Evolutionary conservation across 1,140 invertebrate genomes (phyloP).

Genomic region (Drosophila nannoptera): DNA sequence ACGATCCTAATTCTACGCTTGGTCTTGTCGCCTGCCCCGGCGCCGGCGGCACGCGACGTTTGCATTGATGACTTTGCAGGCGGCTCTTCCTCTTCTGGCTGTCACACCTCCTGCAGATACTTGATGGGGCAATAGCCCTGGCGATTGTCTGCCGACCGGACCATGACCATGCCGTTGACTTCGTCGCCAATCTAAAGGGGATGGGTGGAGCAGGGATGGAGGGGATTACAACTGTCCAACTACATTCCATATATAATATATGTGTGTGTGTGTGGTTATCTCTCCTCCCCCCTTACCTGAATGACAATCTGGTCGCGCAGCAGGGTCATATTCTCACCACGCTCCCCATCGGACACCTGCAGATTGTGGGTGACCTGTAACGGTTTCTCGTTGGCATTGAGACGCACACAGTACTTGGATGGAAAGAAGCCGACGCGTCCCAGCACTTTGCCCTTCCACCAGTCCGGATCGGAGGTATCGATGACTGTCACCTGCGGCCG

Average conservation of each 20-base stretch:
- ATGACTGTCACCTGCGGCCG: constrained; percentile 88
- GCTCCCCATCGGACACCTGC: constrained; percentile 83
- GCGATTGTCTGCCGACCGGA: constrained; percentile 92
- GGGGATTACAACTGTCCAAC: too few species aligned
- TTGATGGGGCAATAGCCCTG: constrained; percentile 90
- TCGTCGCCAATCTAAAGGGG: constrained; percentile 87
- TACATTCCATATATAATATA: too few species aligned
- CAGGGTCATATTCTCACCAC: constrained; percentile 82
- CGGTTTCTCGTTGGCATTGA: constrained; percentile 92
- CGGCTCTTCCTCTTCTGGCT: constrained; percentile 80
- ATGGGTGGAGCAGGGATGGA: too few species aligned
- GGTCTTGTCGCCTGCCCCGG: constrained; percentile 70
- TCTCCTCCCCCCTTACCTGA: constrained; percentile 79
- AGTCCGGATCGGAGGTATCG: constrained; percentile 95
- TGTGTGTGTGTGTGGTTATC: not conserved
- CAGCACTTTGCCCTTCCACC: constrained; percentile 98
- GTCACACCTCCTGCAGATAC: constrained; percentile 92
- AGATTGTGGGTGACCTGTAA: constrained; percentile 89
- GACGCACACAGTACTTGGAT: constrained; percentile 94
- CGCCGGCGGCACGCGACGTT: constrained; percentile 53
- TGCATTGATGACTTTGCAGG: constrained; percentile 68
- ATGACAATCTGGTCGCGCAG: constrained; percentile 87
- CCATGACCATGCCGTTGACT: constrained; percentile 94
- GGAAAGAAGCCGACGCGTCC: constrained; percentile 96
- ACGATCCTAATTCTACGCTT: constrained; percentile 79